Evolutionary conservation across 2,888 invertebrate species (phyloP).

Genomic region (Smittia sp.): DNA sequence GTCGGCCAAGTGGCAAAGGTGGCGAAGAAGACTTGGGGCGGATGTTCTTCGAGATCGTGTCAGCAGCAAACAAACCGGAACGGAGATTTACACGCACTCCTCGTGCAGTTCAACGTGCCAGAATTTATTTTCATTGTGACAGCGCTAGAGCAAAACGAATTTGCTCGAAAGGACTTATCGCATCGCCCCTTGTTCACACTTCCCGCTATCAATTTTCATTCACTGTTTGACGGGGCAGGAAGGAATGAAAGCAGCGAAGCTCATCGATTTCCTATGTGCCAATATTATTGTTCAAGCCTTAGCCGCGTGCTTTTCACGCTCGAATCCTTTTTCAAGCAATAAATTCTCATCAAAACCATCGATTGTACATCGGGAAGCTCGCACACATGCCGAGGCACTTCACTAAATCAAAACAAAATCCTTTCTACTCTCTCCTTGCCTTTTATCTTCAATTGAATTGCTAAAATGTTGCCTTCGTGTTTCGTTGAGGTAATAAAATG

Average conservation of each 20-base stretch:
- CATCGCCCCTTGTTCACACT: too few species aligned
- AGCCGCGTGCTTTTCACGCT: too few species aligned
- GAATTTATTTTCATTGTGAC: neutral
- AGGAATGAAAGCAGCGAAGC: too few species aligned
- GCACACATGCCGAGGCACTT: constrained; percentile 15
- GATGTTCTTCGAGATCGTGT: neutral
- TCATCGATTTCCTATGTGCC: too few species aligned
- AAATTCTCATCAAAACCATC: constrained; percentile 30
- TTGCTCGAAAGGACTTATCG: neutral
- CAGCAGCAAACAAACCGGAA: neutral
- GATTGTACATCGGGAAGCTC: constrained; percentile 19
- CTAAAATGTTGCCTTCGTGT: neutral
- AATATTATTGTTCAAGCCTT: too few species aligned
- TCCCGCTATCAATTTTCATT: too few species aligned
- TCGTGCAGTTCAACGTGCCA: too few species aligned
- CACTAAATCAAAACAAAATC: constrained; percentile 39
- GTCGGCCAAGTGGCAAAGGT: neutral
- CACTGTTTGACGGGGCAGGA: too few species aligned
- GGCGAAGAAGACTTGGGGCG: neutral
- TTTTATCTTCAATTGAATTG: neutral
- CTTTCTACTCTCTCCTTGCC: neutral
- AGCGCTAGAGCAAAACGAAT: neutral
- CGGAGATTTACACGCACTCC: too few species aligned
- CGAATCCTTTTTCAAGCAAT: constrained; percentile 20
- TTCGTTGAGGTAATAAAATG: constrained; percentile 29